Evolutionary conservation across 2,113 vertebrate species (phyloP).

Genomic region (Mobula birostris): DNA sequence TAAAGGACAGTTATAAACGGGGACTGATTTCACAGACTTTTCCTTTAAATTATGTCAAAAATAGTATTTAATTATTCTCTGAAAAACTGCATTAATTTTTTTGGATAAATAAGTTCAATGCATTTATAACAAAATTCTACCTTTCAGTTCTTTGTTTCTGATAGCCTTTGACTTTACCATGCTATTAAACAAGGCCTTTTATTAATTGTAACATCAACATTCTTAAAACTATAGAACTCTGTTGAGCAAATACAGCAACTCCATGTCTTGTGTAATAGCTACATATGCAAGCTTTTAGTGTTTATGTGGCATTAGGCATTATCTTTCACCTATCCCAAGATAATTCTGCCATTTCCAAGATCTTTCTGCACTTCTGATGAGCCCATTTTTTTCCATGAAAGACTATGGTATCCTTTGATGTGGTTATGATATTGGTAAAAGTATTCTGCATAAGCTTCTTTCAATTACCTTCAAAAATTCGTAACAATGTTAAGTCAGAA

Average conservation of each 20-base stretch:
- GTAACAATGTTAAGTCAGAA: not conserved
- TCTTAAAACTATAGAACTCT: not conserved
- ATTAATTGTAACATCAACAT: not conserved
- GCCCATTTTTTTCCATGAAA: not conserved
- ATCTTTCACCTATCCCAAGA: not conserved
- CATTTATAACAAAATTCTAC: not conserved
- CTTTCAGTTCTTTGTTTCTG: not conserved
- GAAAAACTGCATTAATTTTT: not conserved
- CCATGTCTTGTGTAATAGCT: not conserved
- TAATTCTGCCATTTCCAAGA: not conserved
- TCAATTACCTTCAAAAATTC: conserved; percentile 7
- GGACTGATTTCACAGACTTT: not conserved
- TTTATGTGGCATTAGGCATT: not conserved
- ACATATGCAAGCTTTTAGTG: not conserved
- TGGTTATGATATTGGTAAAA: not conserved
- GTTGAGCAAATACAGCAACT: no score
- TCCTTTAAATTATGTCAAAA: not conserved
- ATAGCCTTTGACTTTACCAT: not conserved
- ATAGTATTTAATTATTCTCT: not conserved
- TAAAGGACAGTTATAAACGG: not conserved
- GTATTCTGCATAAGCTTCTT: not conserved
- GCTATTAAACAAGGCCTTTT: not conserved
- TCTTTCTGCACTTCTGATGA: not conserved
- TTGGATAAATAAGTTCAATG: no score
- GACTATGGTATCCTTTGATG: not conserved